phyloP scores from a whole-genome alignment of 2,797 vertebrate genomes.

The Lithobates sylvaticus region DNA sequence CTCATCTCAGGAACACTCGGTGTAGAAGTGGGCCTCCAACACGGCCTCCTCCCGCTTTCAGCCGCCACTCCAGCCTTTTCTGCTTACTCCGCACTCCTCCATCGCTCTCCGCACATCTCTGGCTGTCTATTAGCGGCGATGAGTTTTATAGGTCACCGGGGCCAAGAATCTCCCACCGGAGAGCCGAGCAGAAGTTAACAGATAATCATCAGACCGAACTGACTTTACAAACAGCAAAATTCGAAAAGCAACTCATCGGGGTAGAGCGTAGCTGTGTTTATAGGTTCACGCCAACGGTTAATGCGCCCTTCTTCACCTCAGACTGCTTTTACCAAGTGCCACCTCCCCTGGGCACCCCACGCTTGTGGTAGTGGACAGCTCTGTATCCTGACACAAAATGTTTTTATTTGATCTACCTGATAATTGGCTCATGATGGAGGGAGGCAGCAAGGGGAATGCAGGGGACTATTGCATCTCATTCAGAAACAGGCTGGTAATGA shows the following conservation, averaged over 20 bases:
- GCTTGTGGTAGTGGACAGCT: too few relatives aligned
- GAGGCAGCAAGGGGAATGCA: too few relatives aligned
- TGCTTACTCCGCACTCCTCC: slow-evolving; percentile 15
- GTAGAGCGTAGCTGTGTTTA: neutral
- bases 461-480: too few relatives aligned
- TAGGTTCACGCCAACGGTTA: too few relatives aligned
- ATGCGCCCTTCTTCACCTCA: too few relatives aligned
- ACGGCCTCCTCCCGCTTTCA: neutral
- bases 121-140: slow-evolving; percentile 17
- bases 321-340: too few relatives aligned
- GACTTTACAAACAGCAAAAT: neutral
- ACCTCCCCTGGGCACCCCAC: too few relatives aligned
- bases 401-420: too few relatives aligned
- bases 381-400: too few relatives aligned
- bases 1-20: neutral
- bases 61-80: neutral
- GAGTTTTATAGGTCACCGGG: slow-evolving; percentile 17
- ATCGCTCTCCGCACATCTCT: neutral
- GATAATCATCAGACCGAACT: slow-evolving; percentile 15
- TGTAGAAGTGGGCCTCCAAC: neutral
- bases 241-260: neutral
- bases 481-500: too few relatives aligned
- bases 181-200: slow-evolving; percentile 15
- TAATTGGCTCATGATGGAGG: too few relatives aligned
- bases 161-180: neutral